Percentiles rank a stretch among this genome's conserved stretches.
These are phyloP conservation scores for Caenorhabditis tropicalis DNA, from an alignment of 1,140 invertebrate genomes.

Conservation along the genomic window DNA sequence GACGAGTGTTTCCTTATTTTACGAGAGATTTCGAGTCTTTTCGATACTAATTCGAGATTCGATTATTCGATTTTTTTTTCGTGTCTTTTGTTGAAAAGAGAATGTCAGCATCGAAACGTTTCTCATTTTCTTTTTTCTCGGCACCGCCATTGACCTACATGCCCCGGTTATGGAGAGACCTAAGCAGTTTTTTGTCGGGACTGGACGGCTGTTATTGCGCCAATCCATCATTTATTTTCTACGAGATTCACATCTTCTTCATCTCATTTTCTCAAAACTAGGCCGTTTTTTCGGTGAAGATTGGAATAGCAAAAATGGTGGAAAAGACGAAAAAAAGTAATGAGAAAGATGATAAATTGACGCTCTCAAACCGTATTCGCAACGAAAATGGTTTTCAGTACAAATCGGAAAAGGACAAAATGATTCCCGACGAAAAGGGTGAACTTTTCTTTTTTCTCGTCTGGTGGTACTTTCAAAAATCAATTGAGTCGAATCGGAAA, in stretches of 20 bases:
- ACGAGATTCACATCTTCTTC: slow-evolving; percentile 35
- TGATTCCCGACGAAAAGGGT: background rate
- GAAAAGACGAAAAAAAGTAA: background rate
- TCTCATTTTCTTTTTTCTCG: background rate
- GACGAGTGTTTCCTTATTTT: background rate
- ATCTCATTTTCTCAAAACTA: background rate
- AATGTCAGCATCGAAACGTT: background rate
- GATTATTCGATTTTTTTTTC: too few relatives aligned
- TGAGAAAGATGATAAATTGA: background rate
- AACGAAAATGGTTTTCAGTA: background rate
- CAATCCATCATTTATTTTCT: slow-evolving; percentile 41
- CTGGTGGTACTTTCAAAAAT: background rate
- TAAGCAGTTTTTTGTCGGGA: slow-evolving; percentile 33
- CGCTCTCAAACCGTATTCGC: background rate
- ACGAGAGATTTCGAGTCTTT: background rate
- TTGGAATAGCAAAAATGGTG: background rate
- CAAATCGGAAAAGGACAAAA: slow-evolving; percentile 1
- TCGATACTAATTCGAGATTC: background rate
- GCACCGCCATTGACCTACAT: slow-evolving; percentile 41
- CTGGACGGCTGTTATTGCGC: background rate
- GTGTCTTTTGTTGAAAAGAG: background rate
- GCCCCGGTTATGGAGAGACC: background rate
- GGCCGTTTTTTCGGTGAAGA: slow-evolving; percentile 32
- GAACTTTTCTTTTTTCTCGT: background rate
- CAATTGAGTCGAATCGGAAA: background rate